Base-by-base conservation (phyloP, 2,797 vertebrate species). In the Coreius guichenoti region DNA sequence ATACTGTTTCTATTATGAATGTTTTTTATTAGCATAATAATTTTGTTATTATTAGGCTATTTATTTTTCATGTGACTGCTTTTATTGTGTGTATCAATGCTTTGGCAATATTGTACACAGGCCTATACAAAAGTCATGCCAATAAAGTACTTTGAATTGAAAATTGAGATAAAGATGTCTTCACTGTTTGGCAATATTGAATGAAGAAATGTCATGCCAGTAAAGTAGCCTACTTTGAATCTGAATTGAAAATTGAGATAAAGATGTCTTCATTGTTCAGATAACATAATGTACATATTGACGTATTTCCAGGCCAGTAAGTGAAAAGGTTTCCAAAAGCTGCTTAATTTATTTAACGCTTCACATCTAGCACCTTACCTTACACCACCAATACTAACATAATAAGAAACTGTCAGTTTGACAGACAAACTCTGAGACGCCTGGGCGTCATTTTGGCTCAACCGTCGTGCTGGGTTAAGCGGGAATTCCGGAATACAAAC, bases 391-490 rank as follows among this genome's bases (percentile, higher is more conserved):
- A 45, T 63, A 29, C 58, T 81, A 88, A 68, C 45, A 73, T 54
- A 13, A 0, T 7, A 58, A 86, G 90, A 93, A 94, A 93, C 91
- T 88, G 90, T 77, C 19, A 45, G 86, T 86, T 84, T 14, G 14
- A 39, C 43, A 19, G 69, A 31, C 16, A 76, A 69, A 43, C 76
- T 86, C 33, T 1, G 79, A 21, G 43, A 89, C 51, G 83, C 86
- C 67, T 8, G 4, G 26, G 87, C 90, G 89, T 91, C 94, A 94
- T 94, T 21, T 92, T 93, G 94, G 93, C 93, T 95, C 95, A 88
- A 81, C 12, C 5, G 73, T 86, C 21, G 7, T 47, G 31, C 58
- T 19, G 82, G 21, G 63, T 74, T 29, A 58, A 3, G 7, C 47
- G 39, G 80, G 2, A 33, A 90, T 80, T n/a, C 75, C 85, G 75